A percentile compares a stretch with the other conserved stretches of the same genome.
phyloP scores from a whole-genome alignment of 2,797 vertebrate species.

The Helarctos malayanus region DNA sequence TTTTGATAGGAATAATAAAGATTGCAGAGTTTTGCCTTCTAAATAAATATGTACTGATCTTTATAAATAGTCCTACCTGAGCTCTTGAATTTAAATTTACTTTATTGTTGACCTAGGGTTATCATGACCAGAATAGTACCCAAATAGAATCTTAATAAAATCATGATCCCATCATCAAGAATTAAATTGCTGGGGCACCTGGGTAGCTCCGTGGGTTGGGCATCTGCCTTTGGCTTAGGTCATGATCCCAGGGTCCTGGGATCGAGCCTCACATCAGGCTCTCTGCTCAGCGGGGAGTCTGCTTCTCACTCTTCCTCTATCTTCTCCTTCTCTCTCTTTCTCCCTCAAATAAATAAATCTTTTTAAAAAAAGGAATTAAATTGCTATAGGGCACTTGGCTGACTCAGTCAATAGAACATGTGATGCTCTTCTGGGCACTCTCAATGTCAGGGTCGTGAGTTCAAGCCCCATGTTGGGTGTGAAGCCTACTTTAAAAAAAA shows the following conservation, averaged over 20 bases:
- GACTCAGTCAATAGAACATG: background rate
- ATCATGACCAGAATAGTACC: background rate
- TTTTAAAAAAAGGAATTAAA: too few species aligned
- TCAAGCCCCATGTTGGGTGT: background rate
- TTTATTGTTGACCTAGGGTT: background rate
- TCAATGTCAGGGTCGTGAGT: background rate
- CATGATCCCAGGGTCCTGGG: background rate
- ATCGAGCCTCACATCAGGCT: background rate
- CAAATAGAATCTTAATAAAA: background rate
- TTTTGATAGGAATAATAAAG: slow-evolving; percentile 19
- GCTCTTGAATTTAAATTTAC: slow-evolving; percentile 18
- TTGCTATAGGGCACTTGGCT: too few species aligned
- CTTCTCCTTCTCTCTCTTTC: background rate
- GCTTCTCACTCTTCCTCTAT: too few species aligned
- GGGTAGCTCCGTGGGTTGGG: background rate
- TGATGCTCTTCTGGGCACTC: background rate
- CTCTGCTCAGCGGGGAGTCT: background rate
- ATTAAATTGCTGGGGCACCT: background rate
- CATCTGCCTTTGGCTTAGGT: background rate
- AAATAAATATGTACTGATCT: background rate
- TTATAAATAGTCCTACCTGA: background rate
- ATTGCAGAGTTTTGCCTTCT: background rate
- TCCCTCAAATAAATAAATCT: too few species aligned
- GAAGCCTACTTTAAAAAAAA: background rate
- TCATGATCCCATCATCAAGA: too few species aligned